A percentile compares a stretch with the other conserved stretches of the same genome.
These are phyloP conservation scores for Copidosoma aretas DNA, from an alignment of 2,888 invertebrate species.

Conservation along the genomic window DNA sequence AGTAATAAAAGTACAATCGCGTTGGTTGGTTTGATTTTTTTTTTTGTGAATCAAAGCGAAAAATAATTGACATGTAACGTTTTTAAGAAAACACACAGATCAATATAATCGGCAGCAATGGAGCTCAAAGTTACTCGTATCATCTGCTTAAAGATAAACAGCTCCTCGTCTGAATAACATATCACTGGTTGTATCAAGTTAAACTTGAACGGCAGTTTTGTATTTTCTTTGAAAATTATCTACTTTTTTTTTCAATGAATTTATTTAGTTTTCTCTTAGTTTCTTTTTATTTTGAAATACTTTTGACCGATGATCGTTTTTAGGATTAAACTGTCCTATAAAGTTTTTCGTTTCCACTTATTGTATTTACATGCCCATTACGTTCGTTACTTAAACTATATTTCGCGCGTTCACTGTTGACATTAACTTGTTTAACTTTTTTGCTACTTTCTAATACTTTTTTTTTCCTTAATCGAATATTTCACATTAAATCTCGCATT, in stretches of 20 bases:
- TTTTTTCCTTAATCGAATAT: constrained; percentile 48
- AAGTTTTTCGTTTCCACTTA: constrained; percentile 49
- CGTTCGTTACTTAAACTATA: constrained; percentile 48
- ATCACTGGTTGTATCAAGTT: constrained; percentile 14
- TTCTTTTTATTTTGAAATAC: not conserved
- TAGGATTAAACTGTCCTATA: constrained; percentile 53
- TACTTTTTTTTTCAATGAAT: constrained; percentile 48
- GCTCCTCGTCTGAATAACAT: constrained; percentile 46
- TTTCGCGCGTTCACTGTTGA: constrained; percentile 38
- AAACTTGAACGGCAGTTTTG: constrained; percentile 20
- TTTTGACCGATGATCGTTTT: not conserved
- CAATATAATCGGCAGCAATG: constrained; percentile 3
- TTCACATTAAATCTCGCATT: constrained; percentile 53
- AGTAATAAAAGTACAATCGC: constrained; percentile 1
- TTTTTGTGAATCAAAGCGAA: not conserved
- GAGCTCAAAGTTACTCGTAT: constrained; percentile 48
- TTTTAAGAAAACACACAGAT: constrained; percentile 8
- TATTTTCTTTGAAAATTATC: constrained; percentile 44
- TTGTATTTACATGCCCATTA: constrained; percentile 60
- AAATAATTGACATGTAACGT: constrained; percentile 14
- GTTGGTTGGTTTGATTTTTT: not conserved
- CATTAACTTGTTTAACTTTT: constrained; percentile 51
- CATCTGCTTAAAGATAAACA: constrained; percentile 54
- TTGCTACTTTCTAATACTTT: constrained; percentile 53
- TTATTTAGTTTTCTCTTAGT: not conserved